Evolutionary conservation across 1,140 invertebrate species (phyloP).

Genomic region (Himalopsyche phryganea): DNA sequence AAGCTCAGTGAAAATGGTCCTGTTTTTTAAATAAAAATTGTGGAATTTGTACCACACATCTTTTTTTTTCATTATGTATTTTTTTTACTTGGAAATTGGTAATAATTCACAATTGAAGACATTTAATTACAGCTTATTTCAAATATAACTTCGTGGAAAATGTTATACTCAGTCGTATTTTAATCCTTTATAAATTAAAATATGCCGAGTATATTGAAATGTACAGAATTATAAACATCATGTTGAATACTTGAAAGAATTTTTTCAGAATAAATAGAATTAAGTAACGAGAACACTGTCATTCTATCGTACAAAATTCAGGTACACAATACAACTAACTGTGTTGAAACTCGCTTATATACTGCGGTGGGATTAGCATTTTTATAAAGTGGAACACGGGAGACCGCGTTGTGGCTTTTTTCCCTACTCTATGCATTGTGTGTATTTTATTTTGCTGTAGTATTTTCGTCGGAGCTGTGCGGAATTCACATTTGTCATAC

Average conservation of each 20-base stretch:
- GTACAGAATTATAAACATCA: no score
- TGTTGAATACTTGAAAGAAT: neutral
- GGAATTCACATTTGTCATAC: slow-evolving; percentile 1
- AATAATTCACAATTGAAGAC: neutral
- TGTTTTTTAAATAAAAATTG: no score
- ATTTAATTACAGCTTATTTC: no score
- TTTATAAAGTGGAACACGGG: slow-evolving; percentile 22
- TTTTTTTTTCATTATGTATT: no score
- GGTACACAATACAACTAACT: neutral
- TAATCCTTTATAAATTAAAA: no score
- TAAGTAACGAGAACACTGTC: neutral
- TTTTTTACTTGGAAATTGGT: no score
- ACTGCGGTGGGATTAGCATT: slow-evolving; percentile 21
- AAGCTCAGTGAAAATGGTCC: no score
- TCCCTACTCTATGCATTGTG: neutral
- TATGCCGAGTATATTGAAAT: no score
- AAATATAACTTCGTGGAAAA: no score
- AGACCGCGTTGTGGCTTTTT: slow-evolving; percentile 2
- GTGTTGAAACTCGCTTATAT: slow-evolving; percentile 1
- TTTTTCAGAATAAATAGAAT: slow-evolving; percentile 2
- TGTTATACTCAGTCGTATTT: no score
- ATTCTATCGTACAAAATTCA: neutral
- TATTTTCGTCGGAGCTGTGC: neutral
- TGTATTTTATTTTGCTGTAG: no score
- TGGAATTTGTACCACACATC: no score